Conservation (phyloP, 2,797 vertebrate species). For the Sebastolobus altivelis region DNA sequence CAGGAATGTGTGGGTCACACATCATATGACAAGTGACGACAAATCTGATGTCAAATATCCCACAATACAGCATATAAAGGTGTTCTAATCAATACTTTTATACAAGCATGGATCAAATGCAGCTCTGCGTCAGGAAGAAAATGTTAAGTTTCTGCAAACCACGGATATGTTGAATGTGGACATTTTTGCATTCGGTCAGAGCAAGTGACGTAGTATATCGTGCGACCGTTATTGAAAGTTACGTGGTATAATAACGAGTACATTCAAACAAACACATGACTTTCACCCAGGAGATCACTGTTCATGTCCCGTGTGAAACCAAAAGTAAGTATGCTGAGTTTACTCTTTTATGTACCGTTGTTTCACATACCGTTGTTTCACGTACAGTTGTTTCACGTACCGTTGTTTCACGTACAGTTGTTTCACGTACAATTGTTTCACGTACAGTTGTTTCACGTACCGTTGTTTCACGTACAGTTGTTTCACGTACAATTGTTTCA, state of each 20-base stretch:
- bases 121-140: not conserved
- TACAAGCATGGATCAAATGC: not conserved
- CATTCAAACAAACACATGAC: not conserved
- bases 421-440: no score
- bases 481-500: no score
- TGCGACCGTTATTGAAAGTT: not conserved
- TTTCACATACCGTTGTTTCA: not conserved
- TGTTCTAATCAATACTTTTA: not conserved
- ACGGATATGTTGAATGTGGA: not conserved
- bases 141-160: not conserved
- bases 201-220: not conserved
- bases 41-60: slow-evolving; percentile 7
- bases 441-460: no score
- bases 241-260: not conserved
- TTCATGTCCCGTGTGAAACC: rapidly evolving
- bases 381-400: not conserved
- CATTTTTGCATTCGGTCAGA: not conserved
- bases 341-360: not conserved
- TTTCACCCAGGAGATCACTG: not conserved
- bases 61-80: not conserved
- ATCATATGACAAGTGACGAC: not conserved
- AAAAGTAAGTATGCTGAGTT: no score
- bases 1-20: slow-evolving; percentile 22
- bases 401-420: no score
- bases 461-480: no score